These are phyloP conservation scores for Drosophila gunungcola DNA, from an alignment of 1,140 invertebrate species.

Conservation along the genomic window DNA sequence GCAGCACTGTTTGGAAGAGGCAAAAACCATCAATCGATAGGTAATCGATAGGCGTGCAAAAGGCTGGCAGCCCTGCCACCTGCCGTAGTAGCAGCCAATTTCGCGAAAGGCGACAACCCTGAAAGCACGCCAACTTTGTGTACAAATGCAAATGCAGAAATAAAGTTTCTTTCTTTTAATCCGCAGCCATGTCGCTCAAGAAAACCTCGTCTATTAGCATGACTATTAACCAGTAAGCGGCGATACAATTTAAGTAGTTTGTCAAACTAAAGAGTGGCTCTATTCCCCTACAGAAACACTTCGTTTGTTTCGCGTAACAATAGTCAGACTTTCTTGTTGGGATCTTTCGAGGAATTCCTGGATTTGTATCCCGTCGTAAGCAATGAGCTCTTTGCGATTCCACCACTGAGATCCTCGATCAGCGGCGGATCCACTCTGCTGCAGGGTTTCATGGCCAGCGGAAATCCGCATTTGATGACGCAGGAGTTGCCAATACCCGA, in stretches of 20 bases:
- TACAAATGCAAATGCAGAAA: not conserved
- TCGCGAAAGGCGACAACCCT: not conserved
- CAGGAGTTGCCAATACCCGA: not conserved
- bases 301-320: constrained; percentile 8
- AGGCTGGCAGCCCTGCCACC: not conserved
- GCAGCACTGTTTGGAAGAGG: too few relatives aligned
- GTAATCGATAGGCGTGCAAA: not conserved
- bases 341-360: not conserved
- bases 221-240: constrained; percentile 29
- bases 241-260: not conserved
- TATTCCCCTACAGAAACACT: not conserved
- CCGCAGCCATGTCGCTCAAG: constrained; percentile 13
- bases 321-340: not conserved
- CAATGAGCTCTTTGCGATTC: not conserved
- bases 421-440: not conserved
- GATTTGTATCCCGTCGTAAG: not conserved
- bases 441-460: constrained; percentile 7
- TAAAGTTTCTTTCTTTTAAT: not conserved
- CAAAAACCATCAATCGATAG: not conserved
- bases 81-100: not conserved
- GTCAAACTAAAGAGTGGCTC: not conserved
- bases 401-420: not conserved
- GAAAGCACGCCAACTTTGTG: not conserved
- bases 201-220: constrained; percentile 15
- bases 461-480: too few relatives aligned